A percentile compares a stretch with the other conserved stretches of the same genome.
Evolutionary conservation across 30 jellyfish, hydroid and myxozoan genomes (phyloP).

Genomic region (Pseudorhiza aurosa): DNA sequence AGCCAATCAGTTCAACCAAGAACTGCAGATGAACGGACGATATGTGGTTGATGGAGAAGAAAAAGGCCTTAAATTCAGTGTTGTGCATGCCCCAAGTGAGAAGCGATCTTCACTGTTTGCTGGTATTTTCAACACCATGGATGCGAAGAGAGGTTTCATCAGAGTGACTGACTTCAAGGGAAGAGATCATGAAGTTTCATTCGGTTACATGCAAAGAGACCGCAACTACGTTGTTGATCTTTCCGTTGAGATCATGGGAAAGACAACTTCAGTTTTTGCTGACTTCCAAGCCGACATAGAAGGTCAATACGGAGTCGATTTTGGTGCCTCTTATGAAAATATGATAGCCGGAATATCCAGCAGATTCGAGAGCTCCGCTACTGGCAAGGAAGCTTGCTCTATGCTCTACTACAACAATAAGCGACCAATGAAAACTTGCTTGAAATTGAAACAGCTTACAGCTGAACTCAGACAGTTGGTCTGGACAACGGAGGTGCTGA

Average conservation of each 20-base stretch:
- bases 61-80: constrained; percentile 76
- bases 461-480: constrained; percentile 10
- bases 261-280: constrained; percentile 51
- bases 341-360: constrained; percentile 12
- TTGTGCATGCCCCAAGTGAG: constrained; percentile 74
- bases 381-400: constrained; percentile 54
- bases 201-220: constrained; percentile 47
- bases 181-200: constrained; percentile 23
- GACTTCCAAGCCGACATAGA: constrained; percentile 4
- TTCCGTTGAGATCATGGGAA: constrained; percentile 19
- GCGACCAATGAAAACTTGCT: constrained; percentile 42
- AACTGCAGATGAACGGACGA: constrained; percentile 80
- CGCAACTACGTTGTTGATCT: constrained; percentile 25
- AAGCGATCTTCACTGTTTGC: constrained; percentile 61
- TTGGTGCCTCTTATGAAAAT: constrained; percentile 60
- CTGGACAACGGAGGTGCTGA: constrained; percentile 56
- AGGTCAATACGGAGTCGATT: constrained; percentile 13
- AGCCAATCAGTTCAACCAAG: constrained; percentile 82
- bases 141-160: constrained; percentile 39
- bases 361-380: constrained; percentile 1
- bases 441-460: constrained; percentile 18
- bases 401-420: constrained; percentile 39
- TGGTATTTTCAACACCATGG: constrained; percentile 66
- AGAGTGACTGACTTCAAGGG: constrained; percentile 50
- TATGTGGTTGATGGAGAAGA: constrained; percentile 38